A percentile compares a stretch with the other conserved stretches of the same genome.
phyloP scores from a whole-genome alignment of 2,888 invertebrate species.

The Spilosoma lubricipeda region DNA sequence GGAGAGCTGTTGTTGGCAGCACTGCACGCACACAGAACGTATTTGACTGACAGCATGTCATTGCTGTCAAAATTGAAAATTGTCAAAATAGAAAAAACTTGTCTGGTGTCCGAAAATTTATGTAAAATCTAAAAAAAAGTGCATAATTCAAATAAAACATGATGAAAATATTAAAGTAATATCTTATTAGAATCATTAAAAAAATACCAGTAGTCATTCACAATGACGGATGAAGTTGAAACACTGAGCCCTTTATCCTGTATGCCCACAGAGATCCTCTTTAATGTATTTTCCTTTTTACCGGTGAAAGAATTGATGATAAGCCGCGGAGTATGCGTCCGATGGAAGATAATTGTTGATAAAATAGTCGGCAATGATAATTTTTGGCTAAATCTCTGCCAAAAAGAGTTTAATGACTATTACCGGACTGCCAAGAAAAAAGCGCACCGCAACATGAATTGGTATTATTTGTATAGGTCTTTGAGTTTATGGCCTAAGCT shows the following conservation, averaged over 20 bases:
- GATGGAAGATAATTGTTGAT: conserved; percentile 72
- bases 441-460: conserved; percentile 51
- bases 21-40: too few species aligned
- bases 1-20: too few species aligned
- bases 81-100: background rate
- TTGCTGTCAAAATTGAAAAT: too few species aligned
- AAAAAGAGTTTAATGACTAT: conserved; percentile 56
- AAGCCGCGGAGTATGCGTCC: conserved; percentile 66
- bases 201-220: background rate
- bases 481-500: conserved; percentile 69
- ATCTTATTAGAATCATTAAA: background rate
- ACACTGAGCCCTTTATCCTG: conserved; percentile 13
- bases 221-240: conserved; percentile 32
- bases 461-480: conserved; percentile 71
- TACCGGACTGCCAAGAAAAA: conserved; percentile 60
- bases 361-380: conserved; percentile 53
- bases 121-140: background rate
- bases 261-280: conserved; percentile 68
- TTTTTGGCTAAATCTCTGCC: conserved; percentile 66
- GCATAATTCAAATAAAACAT: conserved; percentile 10
- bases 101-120: background rate
- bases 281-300: conserved; percentile 64
- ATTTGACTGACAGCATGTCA: too few species aligned
- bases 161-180: conserved; percentile 30
- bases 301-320: conserved; percentile 60